Evolutionary conservation across 1,140 invertebrate genomes (phyloP).

Genomic region (Trissolcus basalis): DNA sequence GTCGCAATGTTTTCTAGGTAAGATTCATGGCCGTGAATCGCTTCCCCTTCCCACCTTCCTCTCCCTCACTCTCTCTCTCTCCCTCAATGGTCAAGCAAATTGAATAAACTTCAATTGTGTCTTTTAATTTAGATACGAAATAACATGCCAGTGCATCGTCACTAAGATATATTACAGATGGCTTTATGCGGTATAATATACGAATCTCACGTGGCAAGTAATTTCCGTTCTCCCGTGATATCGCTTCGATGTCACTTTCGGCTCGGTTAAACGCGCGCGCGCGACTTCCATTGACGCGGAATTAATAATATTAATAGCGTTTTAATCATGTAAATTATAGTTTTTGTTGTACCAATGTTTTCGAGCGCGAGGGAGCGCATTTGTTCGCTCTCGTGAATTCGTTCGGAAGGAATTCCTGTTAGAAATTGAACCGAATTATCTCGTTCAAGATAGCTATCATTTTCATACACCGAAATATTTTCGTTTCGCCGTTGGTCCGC

Average conservation of each 20-base stretch:
- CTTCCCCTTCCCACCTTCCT: neutral
- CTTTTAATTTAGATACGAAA: slow-evolving; percentile 46
- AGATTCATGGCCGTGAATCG: slow-evolving; percentile 6
- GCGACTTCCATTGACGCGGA: slow-evolving; percentile 26
- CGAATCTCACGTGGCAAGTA: slow-evolving; percentile 54
- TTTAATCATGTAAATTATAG: slow-evolving; percentile 27
- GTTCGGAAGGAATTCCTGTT: slow-evolving; percentile 1
- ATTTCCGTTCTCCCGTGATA: slow-evolving; percentile 44
- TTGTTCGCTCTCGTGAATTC: neutral
- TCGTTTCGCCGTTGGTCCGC: too few relatives aligned
- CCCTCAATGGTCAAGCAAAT: slow-evolving; percentile 3
- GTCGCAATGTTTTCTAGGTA: slow-evolving; percentile 65
- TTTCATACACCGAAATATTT: neutral
- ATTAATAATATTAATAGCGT: slow-evolving; percentile 44
- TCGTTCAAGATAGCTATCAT: neutral
- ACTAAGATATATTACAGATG: slow-evolving; percentile 43
- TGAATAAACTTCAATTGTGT: slow-evolving; percentile 18
- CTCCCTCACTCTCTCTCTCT: too few relatives aligned
- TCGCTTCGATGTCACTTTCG: slow-evolving; percentile 37
- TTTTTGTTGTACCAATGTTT: slow-evolving; percentile 5
- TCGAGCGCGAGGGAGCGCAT: neutral
- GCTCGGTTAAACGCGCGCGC: slow-evolving; percentile 6
- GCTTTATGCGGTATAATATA: slow-evolving; percentile 37
- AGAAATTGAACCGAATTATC: neutral
- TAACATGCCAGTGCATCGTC: slow-evolving; percentile 31